Conservation (phyloP, 37 sponge, comb jelly and placozoan species). For the Beroe forskalii region DNA sequence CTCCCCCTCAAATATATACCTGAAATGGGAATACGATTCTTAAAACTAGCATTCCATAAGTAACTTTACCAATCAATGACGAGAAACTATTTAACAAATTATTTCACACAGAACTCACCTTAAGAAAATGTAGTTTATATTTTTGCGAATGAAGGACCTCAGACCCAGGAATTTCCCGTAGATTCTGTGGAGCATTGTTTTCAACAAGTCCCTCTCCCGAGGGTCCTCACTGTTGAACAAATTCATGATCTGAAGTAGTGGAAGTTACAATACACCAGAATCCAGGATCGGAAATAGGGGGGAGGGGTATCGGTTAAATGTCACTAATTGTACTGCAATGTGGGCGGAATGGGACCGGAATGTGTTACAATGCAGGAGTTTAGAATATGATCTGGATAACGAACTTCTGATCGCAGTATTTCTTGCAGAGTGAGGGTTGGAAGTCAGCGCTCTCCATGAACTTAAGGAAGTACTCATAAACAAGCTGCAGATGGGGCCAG, state of each 20-base stretch:
- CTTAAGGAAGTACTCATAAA: slow-evolving; percentile 92
- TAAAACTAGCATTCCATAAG: too few species aligned
- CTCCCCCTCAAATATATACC: slow-evolving; percentile 95
- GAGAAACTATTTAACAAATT: too few species aligned
- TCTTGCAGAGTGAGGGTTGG: slow-evolving; percentile 85
- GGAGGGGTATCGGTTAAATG: too few species aligned
- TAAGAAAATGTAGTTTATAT: slow-evolving; percentile 96
- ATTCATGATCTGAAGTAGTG: slow-evolving; percentile 85
- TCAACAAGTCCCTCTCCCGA: slow-evolving; percentile 94
- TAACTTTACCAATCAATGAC: too few species aligned
- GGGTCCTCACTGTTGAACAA: slow-evolving; percentile 98
- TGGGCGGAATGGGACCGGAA: too few species aligned
- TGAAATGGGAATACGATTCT: too few species aligned
- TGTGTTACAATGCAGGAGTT: too few species aligned
- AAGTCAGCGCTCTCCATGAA: slow-evolving; percentile 96
- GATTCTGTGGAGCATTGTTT: slow-evolving; percentile 92
- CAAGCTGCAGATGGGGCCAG: slow-evolving; percentile 69
- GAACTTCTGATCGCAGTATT: slow-evolving; percentile 91
- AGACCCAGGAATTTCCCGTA: slow-evolving; percentile 98
- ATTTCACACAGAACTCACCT: too few species aligned
- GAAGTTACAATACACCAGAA: background rate
- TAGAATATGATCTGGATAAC: slow-evolving; percentile 77
- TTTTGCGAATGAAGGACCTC: slow-evolving; percentile 88
- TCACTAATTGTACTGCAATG: background rate
- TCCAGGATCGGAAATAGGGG: background rate